These are phyloP conservation scores for Helarctos malayanus DNA, from an alignment of 2,797 vertebrate species.

Conservation along the genomic window DNA sequence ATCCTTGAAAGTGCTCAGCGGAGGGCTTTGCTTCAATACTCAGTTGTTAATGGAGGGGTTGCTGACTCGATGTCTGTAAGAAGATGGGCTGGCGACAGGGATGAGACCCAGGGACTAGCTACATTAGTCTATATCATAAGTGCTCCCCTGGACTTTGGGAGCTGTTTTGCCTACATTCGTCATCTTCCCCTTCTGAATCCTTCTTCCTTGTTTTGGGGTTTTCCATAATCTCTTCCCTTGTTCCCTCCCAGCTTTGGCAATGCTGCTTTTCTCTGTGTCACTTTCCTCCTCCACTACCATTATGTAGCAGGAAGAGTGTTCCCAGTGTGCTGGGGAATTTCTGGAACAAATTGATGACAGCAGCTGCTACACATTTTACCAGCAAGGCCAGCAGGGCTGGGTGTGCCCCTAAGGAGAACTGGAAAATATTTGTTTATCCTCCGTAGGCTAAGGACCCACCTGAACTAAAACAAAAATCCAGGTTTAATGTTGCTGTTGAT, in stretches of 20 bases:
- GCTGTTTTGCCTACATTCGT: conserved; percentile 4
- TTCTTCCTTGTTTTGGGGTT: conserved; percentile 42
- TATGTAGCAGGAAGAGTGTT: conserved; percentile 58
- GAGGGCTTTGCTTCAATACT: conserved; percentile 68
- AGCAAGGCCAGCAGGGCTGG: conserved; percentile 52
- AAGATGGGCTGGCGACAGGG: neutral
- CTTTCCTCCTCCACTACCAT: conserved; percentile 45
- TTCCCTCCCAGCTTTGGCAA: neutral
- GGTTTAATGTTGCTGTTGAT: conserved; percentile 17
- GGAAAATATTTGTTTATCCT: conserved; percentile 52
- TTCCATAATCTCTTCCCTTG: neutral
- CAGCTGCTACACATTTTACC: conserved; percentile 70
- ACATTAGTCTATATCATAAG: neutral
- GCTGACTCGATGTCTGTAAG: neutral
- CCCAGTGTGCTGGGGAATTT: conserved; percentile 56
- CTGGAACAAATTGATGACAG: conserved; percentile 69
- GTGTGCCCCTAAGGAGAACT: neutral
- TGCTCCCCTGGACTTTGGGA: neutral
- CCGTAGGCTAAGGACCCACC: neutral
- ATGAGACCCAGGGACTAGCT: neutral
- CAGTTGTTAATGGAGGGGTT: conserved; percentile 47
- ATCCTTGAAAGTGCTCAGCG: conserved; percentile 80
- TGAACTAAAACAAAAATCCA: conserved; percentile 44
- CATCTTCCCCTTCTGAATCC: neutral
- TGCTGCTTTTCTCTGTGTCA: neutral